Conservation (phyloP, 2,888 invertebrate genomes). For the Meandrusa payeni region DNA sequence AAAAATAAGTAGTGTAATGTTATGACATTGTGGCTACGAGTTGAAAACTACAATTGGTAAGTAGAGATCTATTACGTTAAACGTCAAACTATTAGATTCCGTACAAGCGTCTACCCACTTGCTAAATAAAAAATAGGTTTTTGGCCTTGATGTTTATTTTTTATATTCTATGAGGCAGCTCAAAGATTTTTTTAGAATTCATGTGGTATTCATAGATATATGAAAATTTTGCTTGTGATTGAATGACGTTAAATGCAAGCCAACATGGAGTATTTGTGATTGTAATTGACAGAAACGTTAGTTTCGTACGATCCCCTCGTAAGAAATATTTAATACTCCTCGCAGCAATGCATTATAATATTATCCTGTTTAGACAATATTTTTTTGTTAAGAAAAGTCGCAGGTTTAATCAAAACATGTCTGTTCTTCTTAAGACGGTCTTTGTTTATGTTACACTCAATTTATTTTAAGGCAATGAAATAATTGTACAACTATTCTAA, state of each 20-base stretch:
- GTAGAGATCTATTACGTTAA: conserved; percentile 30
- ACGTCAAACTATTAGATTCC: conserved; percentile 33
- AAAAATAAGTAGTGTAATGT: conserved; percentile 23
- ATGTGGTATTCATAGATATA: neutral
- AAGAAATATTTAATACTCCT: too few relatives aligned
- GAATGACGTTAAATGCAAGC: conserved; percentile 17
- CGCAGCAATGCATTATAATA: too few relatives aligned
- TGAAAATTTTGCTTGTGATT: conserved; percentile 16
- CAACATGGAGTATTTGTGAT: conserved; percentile 25
- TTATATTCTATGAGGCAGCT: conserved; percentile 13
- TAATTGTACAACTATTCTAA: too few relatives aligned
- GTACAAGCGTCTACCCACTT: conserved; percentile 26
- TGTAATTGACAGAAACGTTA: conserved; percentile 27
- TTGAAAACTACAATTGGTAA: conserved; percentile 29
- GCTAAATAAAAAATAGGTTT: conserved; percentile 34
- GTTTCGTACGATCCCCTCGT: neutral
- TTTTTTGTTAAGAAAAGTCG: too few relatives aligned
- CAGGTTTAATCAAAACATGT: too few relatives aligned
- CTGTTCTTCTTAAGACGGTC: too few relatives aligned
- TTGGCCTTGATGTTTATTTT: conserved; percentile 54
- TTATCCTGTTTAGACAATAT: too few relatives aligned
- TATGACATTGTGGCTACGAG: conserved; percentile 6
- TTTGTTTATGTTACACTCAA: too few relatives aligned
- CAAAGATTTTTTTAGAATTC: conserved; percentile 1
- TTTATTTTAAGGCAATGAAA: too few relatives aligned